A percentile compares a stretch with the other conserved stretches of the same genome.
Evolutionary conservation across 2,113 vertebrate species (phyloP).

Genomic region (Pachyramphus minor): DNA sequence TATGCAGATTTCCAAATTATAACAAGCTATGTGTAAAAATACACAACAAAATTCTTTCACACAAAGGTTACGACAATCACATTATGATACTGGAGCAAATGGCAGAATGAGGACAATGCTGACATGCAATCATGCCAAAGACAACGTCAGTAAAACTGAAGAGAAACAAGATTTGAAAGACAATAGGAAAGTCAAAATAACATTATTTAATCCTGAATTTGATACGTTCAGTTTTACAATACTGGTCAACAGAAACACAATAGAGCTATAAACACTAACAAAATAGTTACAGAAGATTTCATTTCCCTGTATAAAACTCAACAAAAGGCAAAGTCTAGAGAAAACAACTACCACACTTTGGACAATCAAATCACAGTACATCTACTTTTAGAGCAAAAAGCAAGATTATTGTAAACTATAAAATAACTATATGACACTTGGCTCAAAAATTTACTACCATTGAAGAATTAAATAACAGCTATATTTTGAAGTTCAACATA

Average conservation of each 20-base stretch:
- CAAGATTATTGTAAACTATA: background rate
- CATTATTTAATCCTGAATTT: background rate
- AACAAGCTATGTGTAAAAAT: constrained; percentile 7
- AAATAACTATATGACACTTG: background rate
- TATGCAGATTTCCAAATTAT: constrained; percentile 10
- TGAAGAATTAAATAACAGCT: background rate
- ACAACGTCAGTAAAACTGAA: background rate
- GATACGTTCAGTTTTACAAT: background rate
- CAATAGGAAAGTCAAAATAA: background rate
- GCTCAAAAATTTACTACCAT: background rate
- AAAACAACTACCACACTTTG: background rate
- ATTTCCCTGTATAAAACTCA: background rate
- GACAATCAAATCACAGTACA: background rate
- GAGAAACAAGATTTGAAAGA: background rate
- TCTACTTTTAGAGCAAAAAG: background rate
- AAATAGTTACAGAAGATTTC: background rate
- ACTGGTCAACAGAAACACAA: background rate
- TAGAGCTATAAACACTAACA: background rate
- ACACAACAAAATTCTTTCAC: background rate
- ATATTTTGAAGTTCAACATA: background rate
- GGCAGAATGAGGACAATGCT: constrained; percentile 17
- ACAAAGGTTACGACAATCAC: background rate
- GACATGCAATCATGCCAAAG: background rate
- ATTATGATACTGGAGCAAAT: background rate
- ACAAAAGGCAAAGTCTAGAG: background rate